These are phyloP conservation scores for western clawed frog (Xenopus tropicalis) DNA, from an alignment of 2,113 vertebrate genomes.

Conservation along the genomic window DNA sequence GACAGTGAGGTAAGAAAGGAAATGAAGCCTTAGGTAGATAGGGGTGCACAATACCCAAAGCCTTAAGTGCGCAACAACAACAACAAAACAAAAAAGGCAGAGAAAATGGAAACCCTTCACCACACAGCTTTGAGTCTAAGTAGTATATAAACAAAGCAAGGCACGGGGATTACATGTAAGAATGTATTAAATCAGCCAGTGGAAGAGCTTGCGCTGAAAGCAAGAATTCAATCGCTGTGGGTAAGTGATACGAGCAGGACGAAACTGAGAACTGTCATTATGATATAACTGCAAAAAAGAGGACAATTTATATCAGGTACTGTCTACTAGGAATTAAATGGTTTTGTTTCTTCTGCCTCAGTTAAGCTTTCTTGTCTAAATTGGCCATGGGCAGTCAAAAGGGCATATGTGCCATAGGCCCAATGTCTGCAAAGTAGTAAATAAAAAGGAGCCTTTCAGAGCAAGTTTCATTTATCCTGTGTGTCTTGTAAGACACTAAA, in stretches of 20 bases:
- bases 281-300: too few species aligned
- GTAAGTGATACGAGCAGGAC: neutral
- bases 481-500: too few species aligned
- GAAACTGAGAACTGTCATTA: too few species aligned
- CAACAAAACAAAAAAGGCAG: constrained; percentile 11
- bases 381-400: too few species aligned
- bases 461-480: too few species aligned
- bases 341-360: too few species aligned
- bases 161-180: constrained; percentile 19
- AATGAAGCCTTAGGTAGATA: constrained; percentile 2
- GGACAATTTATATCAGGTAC: too few species aligned
- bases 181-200: constrained; percentile 1
- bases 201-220: constrained; percentile 16
- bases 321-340: too few species aligned
- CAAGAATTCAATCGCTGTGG: neutral
- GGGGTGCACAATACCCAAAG: constrained; percentile 17
- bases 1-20: constrained; percentile 23
- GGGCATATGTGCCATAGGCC: too few species aligned
- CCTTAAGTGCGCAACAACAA: constrained; percentile 14
- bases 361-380: too few species aligned
- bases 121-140: constrained; percentile 29
- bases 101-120: constrained; percentile 5
- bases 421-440: too few species aligned
- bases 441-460: too few species aligned
- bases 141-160: constrained; percentile 26